Evolutionary conservation across 2,113 vertebrate species (phyloP).

Genomic region (Ictalurus furcatus): DNA sequence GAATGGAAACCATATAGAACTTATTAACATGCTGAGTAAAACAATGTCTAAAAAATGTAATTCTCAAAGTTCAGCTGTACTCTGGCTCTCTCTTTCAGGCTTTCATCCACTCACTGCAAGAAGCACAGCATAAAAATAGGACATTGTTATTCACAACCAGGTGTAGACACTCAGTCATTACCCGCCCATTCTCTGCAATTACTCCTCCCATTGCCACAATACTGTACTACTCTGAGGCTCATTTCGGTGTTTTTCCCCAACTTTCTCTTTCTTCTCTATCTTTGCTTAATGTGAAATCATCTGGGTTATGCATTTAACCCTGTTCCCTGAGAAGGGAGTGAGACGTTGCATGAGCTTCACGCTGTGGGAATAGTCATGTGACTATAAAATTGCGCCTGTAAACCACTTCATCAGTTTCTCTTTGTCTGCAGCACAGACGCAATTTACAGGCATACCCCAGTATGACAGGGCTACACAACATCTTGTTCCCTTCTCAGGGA

Average conservation of each 20-base stretch:
- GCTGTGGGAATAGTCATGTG: too few species aligned
- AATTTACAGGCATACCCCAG: too few species aligned
- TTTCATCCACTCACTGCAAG: background rate
- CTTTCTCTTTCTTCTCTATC: background rate
- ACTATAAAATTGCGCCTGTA: too few species aligned
- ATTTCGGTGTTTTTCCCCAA: background rate
- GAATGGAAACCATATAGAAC: background rate
- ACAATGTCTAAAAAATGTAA: background rate
- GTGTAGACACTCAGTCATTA: background rate
- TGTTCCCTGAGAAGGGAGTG: too few species aligned
- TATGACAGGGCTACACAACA: too few species aligned
- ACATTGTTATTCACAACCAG: background rate
- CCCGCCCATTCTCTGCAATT: background rate
- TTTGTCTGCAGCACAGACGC: too few species aligned
- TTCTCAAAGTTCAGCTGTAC: background rate
- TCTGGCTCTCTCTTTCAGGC: background rate
- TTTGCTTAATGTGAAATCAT: conserved; percentile 10
- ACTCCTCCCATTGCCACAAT: background rate
- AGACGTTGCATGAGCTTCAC: too few species aligned
- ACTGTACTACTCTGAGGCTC: background rate
- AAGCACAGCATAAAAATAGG: background rate
- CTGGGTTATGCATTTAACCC: too few species aligned
- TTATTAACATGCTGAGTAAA: background rate
- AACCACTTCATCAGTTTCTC: too few species aligned
- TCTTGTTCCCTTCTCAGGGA: too few species aligned